Base-by-base conservation (phyloP, 2,888 invertebrate genomes). In the Nudaria mundana region DNA sequence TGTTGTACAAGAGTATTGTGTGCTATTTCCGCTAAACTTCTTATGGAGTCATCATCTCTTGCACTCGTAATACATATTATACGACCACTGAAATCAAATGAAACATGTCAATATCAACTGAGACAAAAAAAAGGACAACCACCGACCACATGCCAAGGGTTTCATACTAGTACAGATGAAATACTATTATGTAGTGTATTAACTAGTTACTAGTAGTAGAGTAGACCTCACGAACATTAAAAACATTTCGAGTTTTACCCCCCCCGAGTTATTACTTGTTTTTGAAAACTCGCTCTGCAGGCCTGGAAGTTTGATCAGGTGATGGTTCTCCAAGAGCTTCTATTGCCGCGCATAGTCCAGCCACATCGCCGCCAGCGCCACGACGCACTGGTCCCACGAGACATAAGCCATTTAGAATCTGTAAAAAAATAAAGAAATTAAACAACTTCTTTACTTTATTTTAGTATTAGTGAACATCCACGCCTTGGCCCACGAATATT, bases 21-120 rank as follows among this genome's bases (percentile, higher is more conserved):
- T 56, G 97, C 96, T 65, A 96, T 97, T 57, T 97, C 96, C 58
- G 97, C 95, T 11, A 97, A 81, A 65, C 94, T 94, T 56, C 94
- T 93, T 82, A 97, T 94, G 44, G 96, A 96, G 18, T 93, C 93
- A 71, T 97, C 95, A 75, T 97, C 96, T 55, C 96, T 91, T 0
- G 97, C 94, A 54, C 96, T 94, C 4, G 97, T 97, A 22, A 98
- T 94, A 67, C 97, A 97, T 63, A 98, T 95, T 10, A 98, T 94
- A 47, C 98, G 90, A 7, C 97, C 97, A 44, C 93, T 91, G 73
- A 29, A 76, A 77, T 89, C 1, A 91, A 11, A 40, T 1, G 29
- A 30, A 16, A 3, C 8, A 20, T 8, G 6, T 20, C 3, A 7
- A 2, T 5, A 20, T 20, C 6, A 5, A 3, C 18, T 18, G 18